These are phyloP conservation scores for Mellivora capensis DNA, from an alignment of 2,113 vertebrate species.

Conservation along the genomic window DNA sequence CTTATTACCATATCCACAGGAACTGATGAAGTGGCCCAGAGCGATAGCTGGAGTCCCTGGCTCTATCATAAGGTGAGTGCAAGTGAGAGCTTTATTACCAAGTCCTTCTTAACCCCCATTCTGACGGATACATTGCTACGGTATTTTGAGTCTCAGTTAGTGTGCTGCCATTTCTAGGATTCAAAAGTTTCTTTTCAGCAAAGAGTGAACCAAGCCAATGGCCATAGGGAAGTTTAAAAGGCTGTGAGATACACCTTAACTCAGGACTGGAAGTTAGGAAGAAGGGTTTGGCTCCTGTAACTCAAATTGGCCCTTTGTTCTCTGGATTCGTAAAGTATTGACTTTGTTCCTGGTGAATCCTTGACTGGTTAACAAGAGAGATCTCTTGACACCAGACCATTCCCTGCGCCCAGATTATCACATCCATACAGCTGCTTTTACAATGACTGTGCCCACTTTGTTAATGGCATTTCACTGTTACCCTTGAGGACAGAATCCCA, in stretches of 20 bases:
- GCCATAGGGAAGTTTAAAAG: not conserved
- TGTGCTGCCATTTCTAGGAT: not conserved
- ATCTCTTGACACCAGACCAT: not conserved
- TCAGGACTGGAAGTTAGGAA: not conserved
- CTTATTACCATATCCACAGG: not conserved
- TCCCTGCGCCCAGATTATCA: not conserved
- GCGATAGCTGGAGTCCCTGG: not conserved
- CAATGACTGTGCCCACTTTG: not conserved
- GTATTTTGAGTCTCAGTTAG: not conserved
- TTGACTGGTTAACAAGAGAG: not conserved
- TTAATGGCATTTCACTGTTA: not conserved
- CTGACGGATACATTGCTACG: not conserved
- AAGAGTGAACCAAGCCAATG: not conserved
- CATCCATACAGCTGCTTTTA: not conserved
- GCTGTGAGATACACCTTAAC: not conserved
- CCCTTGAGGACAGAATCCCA: not conserved
- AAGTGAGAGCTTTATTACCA: not conserved
- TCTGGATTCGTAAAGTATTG: not conserved
- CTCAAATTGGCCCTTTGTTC: not conserved
- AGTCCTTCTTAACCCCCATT: not conserved
- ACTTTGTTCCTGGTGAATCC: not conserved
- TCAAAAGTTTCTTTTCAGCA: not conserved
- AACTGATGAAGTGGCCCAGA: not conserved
- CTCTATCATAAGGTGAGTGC: too few relatives aligned
- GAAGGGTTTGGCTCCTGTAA: not conserved